Base-by-base conservation (phyloP, 2,888 invertebrate genomes). In the Chrysolina americana region DNA sequence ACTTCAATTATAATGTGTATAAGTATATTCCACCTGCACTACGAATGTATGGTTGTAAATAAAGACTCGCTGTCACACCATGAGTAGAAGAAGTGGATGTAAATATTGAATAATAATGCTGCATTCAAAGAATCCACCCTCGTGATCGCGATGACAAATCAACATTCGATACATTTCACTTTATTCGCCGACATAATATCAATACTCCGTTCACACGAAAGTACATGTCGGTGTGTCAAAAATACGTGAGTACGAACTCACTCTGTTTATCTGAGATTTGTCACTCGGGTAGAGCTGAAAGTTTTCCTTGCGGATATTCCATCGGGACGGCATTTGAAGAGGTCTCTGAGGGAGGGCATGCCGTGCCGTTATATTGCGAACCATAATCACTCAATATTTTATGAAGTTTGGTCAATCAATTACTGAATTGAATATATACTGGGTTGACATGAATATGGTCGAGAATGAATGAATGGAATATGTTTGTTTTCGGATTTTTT, bases 261-360 rank as follows among this genome's bases (percentile, higher is more conserved):
- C 23, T 59, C 15, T 28, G 59, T 36, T 59, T 59, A 59, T 59
- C 59, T 15, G 15, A n/a, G 28, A 28, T 28, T 36, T 17, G 59
- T 28, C 59, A 59, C 59, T 59, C 59, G 36, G 23, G 59, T 36
- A 0, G 28, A 28, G 59, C 28, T 36, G 28, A 36, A 59, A 59
- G 59, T 59, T 59, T 59, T 59, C 59, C 59, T 59, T 59, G 28
- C 28, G 59, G 59, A 15, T 59, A 17, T 36, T 59, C 59, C 59
- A n/a, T 6, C 36, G 59, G 36, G 59, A 59, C 23, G 59, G 36
- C 59, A 28, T 59, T 59, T 11, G n/a, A 59, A 59, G 53, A 59
- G 59, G 59, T 36, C 59, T 59, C 59, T 3, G n/a, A 59, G 59
- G 59, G n/a, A 59, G n/a, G n/a, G 59, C 28, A n/a, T 59, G 59